These are phyloP conservation scores for Hedychridium roseum DNA, from an alignment of 2,888 invertebrate species.

Conservation along the genomic window DNA sequence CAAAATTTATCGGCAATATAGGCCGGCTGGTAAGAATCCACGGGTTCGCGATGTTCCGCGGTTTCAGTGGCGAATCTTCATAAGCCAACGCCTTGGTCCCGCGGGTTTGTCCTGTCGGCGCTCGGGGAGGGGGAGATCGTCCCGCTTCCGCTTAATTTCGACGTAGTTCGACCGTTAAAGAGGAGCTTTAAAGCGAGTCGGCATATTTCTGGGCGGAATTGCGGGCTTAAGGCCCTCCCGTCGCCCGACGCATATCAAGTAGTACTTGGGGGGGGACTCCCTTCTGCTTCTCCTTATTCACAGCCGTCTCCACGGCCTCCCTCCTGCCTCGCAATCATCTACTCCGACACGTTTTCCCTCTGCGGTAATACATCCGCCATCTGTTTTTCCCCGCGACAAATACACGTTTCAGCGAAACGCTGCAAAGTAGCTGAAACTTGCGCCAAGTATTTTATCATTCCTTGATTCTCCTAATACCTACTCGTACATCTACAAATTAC, in stretches of 20 bases:
- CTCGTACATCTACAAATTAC: no score
- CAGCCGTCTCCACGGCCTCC: conserved; percentile 3
- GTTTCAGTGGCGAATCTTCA: no score
- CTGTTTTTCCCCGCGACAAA: no score
- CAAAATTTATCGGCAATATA: conserved; percentile 35
- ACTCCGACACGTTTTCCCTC: no score
- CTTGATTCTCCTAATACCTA: no score
- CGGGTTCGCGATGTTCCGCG: no score
- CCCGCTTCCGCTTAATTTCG: conserved; percentile 51
- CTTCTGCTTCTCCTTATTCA: conserved; percentile 13
- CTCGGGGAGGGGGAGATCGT: conserved; percentile 6
- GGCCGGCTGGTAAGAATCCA: conserved; percentile 4
- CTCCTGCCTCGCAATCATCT: conserved; percentile 8
- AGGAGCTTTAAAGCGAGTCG: conserved; percentile 45
- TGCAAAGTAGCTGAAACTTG: no score
- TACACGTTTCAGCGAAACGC: no score
- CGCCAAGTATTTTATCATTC: no score
- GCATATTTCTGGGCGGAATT: conserved; percentile 56
- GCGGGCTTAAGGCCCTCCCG: conserved; percentile 53
- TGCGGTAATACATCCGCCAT: no score
- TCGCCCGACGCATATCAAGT: conserved; percentile 55
- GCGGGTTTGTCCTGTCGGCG: no score
- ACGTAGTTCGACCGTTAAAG: conserved; percentile 50
- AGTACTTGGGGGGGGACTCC: conserved; percentile 32
- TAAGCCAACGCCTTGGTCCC: no score